Evolutionary conservation across 2,113 vertebrate genomes (phyloP), one percentile per base, ranked within the genome.

Genomic region (Lophotis ruficrista): DNA sequence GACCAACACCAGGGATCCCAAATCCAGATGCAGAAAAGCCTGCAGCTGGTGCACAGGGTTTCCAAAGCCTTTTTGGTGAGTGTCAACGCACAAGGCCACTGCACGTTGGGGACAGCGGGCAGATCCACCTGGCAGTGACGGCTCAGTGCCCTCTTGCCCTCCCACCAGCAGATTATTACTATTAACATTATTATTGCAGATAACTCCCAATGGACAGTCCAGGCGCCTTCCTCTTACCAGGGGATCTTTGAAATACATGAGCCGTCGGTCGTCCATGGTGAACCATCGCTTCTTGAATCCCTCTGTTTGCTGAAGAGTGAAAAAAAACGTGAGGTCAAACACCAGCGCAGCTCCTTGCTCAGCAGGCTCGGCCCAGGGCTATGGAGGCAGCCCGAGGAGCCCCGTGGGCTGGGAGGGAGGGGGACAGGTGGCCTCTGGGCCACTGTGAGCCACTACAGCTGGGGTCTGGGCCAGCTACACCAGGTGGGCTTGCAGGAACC

Each of bases 231-330:
- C 20, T 14, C 98, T 99, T 97, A 99, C 99, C 99, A 99, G 97
- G 21, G 99, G 99, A 91, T 99, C 99, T 98, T 99, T 99, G 96
- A 99, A 99, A 84, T 99, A 99, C 99, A 99, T 99, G 91, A 99
- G 98, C 76, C 99, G 98, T 30, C 99, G 97, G 97, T 99, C 99
- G 12, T 99, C 99, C 99, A 99, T 98, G 10, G 99, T 99, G 64
- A 99, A 99, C 99, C 99, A 99, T 48, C 99, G 98, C 91, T 99
- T 99, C 98, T 99, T 99, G 95, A 99, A 99, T 27, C 99, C 99
- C 93, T 99, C 99, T 6, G 99, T 99, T 97, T 99, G 99, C 99
- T 99, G 97, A 7, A 6, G 66, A 69, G 64, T 2, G 45, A 75
- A 17, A n/a, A n/a, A 19, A 61, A 33, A 38, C 0, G 22, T 9